A percentile compares a stretch with the other conserved stretches of the same genome.
Evolutionary conservation across 2,888 invertebrate genomes (phyloP).

Genomic region (Notodonta ziczac): DNA sequence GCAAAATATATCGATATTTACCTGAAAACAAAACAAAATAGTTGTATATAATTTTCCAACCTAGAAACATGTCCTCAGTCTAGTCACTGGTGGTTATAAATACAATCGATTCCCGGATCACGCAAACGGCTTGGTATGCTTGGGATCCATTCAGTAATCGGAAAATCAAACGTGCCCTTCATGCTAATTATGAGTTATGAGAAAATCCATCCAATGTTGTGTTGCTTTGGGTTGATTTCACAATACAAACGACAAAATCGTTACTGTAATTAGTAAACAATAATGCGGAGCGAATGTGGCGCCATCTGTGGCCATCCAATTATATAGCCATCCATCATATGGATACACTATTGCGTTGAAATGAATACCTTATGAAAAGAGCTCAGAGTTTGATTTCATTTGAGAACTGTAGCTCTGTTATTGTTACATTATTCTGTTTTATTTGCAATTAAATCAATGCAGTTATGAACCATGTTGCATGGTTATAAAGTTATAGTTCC

Average conservation of each 20-base stretch:
- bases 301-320: conserved; percentile 31
- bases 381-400: conserved; percentile 17
- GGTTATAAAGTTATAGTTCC: not conserved
- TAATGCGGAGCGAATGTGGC: conserved; percentile 20
- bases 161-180: no score
- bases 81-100: no score
- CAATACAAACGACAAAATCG: conserved; percentile 29
- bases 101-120: no score
- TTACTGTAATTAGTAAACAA: conserved; percentile 35
- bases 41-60: not conserved
- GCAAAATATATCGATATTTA: not conserved
- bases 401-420: not conserved
- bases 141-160: no score
- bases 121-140: no score
- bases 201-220: not conserved
- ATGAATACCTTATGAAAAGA: conserved; percentile 6
- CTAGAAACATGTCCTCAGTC: not conserved
- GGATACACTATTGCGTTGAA: conserved; percentile 9
- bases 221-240: conserved; percentile 10
- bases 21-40: conserved; percentile 9
- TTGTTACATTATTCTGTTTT: not conserved
- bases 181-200: not conserved
- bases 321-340: conserved; percentile 37
- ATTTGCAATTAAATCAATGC: conserved; percentile 3
- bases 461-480: not conserved